Evolutionary conservation across 2,888 invertebrate genomes (phyloP).

Genomic region (Lithophane semibrunnea): DNA sequence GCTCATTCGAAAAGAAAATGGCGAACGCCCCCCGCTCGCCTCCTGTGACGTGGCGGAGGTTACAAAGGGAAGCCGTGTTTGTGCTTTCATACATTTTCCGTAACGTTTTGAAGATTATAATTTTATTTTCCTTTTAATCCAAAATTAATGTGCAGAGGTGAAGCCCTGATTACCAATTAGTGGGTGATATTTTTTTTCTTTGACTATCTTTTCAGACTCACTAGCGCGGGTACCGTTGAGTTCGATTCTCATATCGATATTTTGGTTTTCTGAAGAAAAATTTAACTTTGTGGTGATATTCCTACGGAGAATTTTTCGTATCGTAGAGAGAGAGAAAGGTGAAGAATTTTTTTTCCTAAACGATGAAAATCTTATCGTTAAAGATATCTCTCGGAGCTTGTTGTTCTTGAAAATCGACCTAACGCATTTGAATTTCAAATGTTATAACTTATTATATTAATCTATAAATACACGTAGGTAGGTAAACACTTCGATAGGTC

Average conservation of each 20-base stretch:
- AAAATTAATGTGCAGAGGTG: not conserved
- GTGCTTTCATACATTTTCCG: not conserved
- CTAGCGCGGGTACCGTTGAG: not conserved
- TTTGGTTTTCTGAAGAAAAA: not conserved
- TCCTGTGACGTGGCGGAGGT: not conserved
- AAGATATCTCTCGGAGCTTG: not conserved
- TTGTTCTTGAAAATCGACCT: not conserved
- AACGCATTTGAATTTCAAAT: conserved; percentile 1
- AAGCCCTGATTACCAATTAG: too few species aligned
- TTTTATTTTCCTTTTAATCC: not conserved
- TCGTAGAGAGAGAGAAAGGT: too few species aligned
- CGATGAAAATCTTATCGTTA: not conserved
- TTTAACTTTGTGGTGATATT: not conserved
- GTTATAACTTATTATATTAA: not conserved
- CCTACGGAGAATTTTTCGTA: not conserved
- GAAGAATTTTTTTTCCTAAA: not conserved
- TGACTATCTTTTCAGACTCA: not conserved
- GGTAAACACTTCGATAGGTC: not conserved
- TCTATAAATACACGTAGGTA: conserved; percentile 7
- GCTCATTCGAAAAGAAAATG: conserved; percentile 14
- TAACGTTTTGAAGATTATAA: not conserved
- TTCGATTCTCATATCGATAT: conserved; percentile 6
- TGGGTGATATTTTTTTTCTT: not conserved
- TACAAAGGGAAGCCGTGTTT: too few species aligned
- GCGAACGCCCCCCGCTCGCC: not conserved